Conservation (phyloP, 2,888 invertebrate genomes). For the Drosophila neonasuta region DNA sequence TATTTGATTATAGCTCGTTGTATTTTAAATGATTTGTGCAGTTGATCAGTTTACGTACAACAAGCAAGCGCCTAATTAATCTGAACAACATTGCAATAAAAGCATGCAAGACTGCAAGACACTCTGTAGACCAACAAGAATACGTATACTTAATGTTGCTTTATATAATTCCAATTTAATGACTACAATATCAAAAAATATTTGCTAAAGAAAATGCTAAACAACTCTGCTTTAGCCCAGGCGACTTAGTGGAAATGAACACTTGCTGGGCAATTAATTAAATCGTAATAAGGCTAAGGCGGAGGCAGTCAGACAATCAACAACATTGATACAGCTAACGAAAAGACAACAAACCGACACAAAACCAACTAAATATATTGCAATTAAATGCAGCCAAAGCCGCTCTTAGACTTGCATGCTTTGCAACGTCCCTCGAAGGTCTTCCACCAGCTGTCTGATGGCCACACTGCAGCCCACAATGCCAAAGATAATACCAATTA, state of each 20-base stretch:
- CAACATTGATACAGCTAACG: conserved; percentile 30
- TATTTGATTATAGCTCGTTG: conserved; percentile 63
- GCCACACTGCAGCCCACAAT: conserved; percentile 57
- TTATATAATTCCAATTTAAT: no score
- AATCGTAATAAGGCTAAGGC: conserved; percentile 63
- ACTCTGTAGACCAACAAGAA: neutral
- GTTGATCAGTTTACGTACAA: conserved; percentile 44
- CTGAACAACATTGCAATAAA: conserved; percentile 4
- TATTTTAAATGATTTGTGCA: conserved; percentile 53
- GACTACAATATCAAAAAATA: neutral
- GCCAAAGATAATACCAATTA: conserved; percentile 56
- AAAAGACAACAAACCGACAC: conserved; percentile 18
- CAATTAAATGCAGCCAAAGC: conserved; percentile 20
- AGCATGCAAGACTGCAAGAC: neutral
- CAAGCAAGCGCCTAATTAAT: conserved; percentile 48
- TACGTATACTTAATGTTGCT: no score
- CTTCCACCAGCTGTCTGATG: conserved; percentile 49
- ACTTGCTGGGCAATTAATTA: conserved; percentile 74
- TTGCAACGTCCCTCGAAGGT: conserved; percentile 43
- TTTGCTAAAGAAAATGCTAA: conserved; percentile 11
- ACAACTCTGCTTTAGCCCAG: conserved; percentile 44
- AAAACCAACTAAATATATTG: conserved; percentile 21
- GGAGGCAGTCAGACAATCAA: conserved; percentile 14
- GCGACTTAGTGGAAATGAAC: conserved; percentile 42
- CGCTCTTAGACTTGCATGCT: conserved; percentile 8